Evolutionary conservation across 2,113 vertebrate genomes (phyloP).

Genomic region (Lucifuga dentata): DNA sequence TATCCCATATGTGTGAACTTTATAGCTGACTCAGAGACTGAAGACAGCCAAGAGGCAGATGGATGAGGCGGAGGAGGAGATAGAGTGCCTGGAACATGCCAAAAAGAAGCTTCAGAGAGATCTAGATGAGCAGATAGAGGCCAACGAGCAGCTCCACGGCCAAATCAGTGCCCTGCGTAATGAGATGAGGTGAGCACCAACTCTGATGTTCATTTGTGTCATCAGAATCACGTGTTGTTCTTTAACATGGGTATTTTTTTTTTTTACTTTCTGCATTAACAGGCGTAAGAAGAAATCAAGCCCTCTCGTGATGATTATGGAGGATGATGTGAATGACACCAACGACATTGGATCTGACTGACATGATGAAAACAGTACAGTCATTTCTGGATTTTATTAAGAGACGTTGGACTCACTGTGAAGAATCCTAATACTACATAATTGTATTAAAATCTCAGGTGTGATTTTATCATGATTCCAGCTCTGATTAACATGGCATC

Average conservation of each 20-base stretch:
- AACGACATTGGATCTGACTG: slow-evolving; percentile 71
- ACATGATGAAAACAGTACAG: slow-evolving; percentile 17
- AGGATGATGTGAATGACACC: slow-evolving; percentile 54
- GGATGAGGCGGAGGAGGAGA: slow-evolving; percentile 96
- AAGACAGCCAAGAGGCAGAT: slow-evolving; percentile 96
- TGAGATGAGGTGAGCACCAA: slow-evolving; percentile 86
- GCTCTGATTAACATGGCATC: slow-evolving; percentile 6
- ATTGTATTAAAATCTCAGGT: slow-evolving; percentile 64
- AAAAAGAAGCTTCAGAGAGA: slow-evolving; percentile 97
- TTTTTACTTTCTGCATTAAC: slow-evolving; percentile 12
- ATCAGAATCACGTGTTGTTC: not conserved
- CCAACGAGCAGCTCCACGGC: slow-evolving; percentile 90
- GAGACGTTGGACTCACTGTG: slow-evolving; percentile 24
- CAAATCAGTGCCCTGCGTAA: slow-evolving; percentile 87
- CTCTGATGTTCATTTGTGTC: not conserved
- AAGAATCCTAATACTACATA: slow-evolving; percentile 22
- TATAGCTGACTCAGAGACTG: slow-evolving; percentile 91
- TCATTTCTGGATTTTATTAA: slow-evolving; percentile 17
- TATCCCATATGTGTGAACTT: slow-evolving; percentile 28
- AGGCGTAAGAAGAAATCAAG: slow-evolving; percentile 77
- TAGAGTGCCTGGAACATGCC: slow-evolving; percentile 90
- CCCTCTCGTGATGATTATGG: slow-evolving; percentile 51
- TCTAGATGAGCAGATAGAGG: slow-evolving; percentile 92
- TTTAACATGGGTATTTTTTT: not conserved
- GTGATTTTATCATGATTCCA: slow-evolving; percentile 36